phyloP scores from a whole-genome alignment of 2,113 vertebrate species.

The Callithrix jacchus region DNA sequence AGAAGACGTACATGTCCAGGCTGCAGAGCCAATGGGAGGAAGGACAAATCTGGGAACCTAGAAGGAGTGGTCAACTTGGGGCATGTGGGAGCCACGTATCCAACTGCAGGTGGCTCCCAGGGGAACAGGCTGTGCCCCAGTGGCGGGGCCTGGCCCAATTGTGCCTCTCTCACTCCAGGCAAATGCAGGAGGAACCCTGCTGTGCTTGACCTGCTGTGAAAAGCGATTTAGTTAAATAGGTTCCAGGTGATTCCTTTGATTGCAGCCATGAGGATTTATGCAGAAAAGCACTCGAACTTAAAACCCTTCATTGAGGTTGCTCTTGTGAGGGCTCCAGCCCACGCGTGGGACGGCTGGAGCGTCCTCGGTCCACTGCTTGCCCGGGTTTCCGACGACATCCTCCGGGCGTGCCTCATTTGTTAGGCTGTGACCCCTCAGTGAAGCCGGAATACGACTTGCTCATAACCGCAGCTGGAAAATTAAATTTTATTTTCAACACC shows the following conservation, averaged over 20 bases:
- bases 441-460: constrained; percentile 52
- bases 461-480: constrained; percentile 68
- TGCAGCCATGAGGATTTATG: neutral
- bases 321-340: accelerated
- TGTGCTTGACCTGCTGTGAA: neutral
- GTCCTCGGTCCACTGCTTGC: accelerated
- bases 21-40: neutral
- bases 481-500: constrained; percentile 77
- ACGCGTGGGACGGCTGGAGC: neutral
- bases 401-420: neutral
- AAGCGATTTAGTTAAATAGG: neutral
- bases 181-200: neutral
- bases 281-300: neutral
- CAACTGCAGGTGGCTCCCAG: accelerated
- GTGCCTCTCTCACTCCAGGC: neutral
- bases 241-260: neutral
- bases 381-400: accelerated
- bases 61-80: accelerated
- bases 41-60: neutral
- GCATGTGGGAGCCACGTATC: accelerated
- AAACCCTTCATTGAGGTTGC: neutral
- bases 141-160: no score
- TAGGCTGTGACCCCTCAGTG: constrained; percentile 25
- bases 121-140: neutral
- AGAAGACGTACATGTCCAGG: accelerated